phyloP scores from a whole-genome alignment of 2,888 invertebrate species.

The Euclidia mi region DNA sequence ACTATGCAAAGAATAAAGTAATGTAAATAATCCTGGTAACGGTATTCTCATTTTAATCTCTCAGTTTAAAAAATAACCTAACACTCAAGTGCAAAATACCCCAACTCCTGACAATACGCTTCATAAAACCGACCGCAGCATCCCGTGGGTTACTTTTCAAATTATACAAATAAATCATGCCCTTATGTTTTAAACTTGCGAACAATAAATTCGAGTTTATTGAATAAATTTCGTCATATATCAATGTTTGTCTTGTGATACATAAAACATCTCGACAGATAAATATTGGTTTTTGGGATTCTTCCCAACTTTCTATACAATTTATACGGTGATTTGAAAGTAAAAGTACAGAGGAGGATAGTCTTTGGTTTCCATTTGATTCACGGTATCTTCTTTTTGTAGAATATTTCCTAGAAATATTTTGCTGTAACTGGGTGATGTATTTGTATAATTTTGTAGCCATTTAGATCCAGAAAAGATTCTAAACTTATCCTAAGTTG shows the following conservation, averaged over 20 bases:
- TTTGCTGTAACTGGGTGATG: no score
- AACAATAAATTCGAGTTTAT: constrained; percentile 51
- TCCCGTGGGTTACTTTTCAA: constrained; percentile 19
- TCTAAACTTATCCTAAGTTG: no score
- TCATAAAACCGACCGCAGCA: constrained; percentile 12
- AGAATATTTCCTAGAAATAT: no score
- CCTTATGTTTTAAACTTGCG: constrained; percentile 38
- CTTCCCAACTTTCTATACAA: constrained; percentile 22
- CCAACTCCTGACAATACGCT: constrained; percentile 8
- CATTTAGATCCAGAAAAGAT: no score
- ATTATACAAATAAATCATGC: constrained; percentile 44
- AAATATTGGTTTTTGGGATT: constrained; percentile 37
- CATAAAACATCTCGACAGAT: constrained; percentile 46
- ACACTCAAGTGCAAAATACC: not conserved
- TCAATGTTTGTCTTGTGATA: constrained; percentile 42
- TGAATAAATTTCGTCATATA: constrained; percentile 44
- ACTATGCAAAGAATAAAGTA: no score
- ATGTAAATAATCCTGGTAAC: no score
- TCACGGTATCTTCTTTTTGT: no score
- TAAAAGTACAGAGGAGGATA: constrained; percentile 23
- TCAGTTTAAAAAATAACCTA: no score
- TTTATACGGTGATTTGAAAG: constrained; percentile 34
- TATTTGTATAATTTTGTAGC: no score
- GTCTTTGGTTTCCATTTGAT: constrained; percentile 13
- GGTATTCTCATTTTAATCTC: no score